phyloP scores from a whole-genome alignment of 35 echinoderm and acorn worm species.

The Patiria miniata region DNA sequence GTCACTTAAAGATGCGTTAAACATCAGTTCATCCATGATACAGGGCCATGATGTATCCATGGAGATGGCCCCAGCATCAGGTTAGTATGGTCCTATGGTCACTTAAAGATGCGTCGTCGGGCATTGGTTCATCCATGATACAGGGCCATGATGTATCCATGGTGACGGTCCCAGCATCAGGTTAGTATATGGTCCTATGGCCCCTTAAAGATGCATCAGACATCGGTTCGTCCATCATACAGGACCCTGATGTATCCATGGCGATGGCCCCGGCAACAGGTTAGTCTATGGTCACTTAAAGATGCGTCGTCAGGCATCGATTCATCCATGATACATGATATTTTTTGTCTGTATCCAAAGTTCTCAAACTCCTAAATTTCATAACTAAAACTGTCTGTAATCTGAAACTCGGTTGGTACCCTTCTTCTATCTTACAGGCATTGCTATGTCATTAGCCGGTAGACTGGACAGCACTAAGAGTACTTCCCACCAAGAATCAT shows the following conservation, averaged over 20 bases:
- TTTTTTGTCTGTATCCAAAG: too few relatives aligned
- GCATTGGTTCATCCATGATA: constrained; percentile 42
- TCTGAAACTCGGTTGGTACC: too few relatives aligned
- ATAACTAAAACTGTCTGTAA: too few relatives aligned
- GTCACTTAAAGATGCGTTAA: constrained; percentile 32
- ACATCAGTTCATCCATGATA: constrained; percentile 36
- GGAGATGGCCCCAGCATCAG: not conserved
- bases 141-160: constrained; percentile 36
- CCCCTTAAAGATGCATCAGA: constrained; percentile 40
- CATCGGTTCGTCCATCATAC: constrained; percentile 35
- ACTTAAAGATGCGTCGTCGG: constrained; percentile 58
- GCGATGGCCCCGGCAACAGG: not conserved
- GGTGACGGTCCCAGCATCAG: not conserved
- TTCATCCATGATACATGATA: constrained; percentile 28
- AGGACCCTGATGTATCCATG: constrained; percentile 31
- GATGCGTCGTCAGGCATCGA: constrained; percentile 57
- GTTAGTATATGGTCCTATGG: too few relatives aligned
- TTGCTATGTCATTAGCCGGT: too few relatives aligned
- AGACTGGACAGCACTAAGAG: too few relatives aligned
- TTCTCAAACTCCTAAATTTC: too few relatives aligned
- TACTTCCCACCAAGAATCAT: too few relatives aligned
- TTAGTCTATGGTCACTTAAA: too few relatives aligned
- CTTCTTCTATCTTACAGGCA: too few relatives aligned
- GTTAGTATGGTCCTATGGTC: too few relatives aligned
- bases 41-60: constrained; percentile 32